Evolutionary conservation across 2,113 vertebrate species (phyloP).

Genomic region (Halcyon senegalensis): DNA sequence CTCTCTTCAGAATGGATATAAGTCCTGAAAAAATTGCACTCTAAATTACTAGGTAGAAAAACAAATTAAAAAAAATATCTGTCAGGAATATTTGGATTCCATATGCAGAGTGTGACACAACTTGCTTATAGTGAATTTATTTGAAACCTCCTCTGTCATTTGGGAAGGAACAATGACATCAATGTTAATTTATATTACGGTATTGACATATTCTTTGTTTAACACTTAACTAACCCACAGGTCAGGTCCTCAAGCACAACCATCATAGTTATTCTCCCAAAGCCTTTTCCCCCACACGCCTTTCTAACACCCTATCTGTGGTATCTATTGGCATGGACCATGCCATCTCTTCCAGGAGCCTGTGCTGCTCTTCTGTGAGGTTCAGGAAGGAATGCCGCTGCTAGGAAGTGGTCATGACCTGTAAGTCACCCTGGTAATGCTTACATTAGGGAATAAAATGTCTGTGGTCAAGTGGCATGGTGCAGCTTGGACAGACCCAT

Average conservation of each 20-base stretch:
- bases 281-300: neutral
- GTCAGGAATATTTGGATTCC: neutral
- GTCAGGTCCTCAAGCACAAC: neutral
- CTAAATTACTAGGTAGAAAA: neutral
- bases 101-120: neutral
- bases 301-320: accelerated
- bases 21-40: neutral
- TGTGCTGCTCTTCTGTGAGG: neutral
- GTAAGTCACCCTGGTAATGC: neutral
- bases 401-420: neutral
- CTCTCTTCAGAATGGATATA: neutral
- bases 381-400: neutral
- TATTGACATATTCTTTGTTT: neutral
- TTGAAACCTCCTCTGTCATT: neutral
- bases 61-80: neutral
- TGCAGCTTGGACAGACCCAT: neutral
- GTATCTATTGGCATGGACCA: neutral
- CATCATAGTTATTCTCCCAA: neutral
- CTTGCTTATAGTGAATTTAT: neutral
- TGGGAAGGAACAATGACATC: neutral
- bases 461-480: neutral
- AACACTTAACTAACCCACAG: neutral
- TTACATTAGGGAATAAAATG: neutral
- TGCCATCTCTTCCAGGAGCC: neutral
- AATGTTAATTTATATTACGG: neutral